Evolutionary conservation across 2,797 vertebrate genomes (phyloP), one percentile per base, ranked within the genome.

Genomic region (Falco cherrug): DNA sequence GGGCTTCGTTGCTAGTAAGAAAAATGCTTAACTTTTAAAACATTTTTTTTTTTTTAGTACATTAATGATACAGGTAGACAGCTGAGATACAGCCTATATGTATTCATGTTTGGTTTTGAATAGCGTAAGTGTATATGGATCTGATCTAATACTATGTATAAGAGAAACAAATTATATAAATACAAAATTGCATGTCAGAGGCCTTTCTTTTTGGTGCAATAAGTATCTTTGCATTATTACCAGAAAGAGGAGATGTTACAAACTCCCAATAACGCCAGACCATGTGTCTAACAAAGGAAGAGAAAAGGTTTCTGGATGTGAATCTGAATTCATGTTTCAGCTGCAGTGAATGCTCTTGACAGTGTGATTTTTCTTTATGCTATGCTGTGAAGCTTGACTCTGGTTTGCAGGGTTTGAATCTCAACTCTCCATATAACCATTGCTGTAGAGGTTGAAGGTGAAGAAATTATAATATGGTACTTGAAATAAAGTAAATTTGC

Each of bases 401-500:
- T 47, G 25, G 31, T 81, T 89, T 77, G 21, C 26, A 45, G 53
- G 33, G 48, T 56, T 70, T 71, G 39, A 75, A 22, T 84, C 61
- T 92, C 35, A 63, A 4, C 16, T 68, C 8, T 73, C 10, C 69
- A 11, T 76, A 13, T 94, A 82, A 69, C 26, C 21, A n/a, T 43
- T 92, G 64, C 50, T 69, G 8, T 60, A 65, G 73, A 84, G 35
- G 65, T n/a, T 89, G 57, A 78, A 78, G 68, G 65, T 80, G 93
- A 93, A 85, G 35, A 81, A 92, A 91, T 75, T 69, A 51, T 73
- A 89, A 65, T 89, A 61, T 24, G 20, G 60, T 84, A 59, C 41
- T 73, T 94, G 65, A 93, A 94, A 80, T 91, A 65, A 91, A 85
- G 51, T 78, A 50, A 5, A 26, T 93, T 96, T 96, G 43, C 35